Conservation (phyloP, 2,888 invertebrate genomes). For the Agrypnus murinus region DNA sequence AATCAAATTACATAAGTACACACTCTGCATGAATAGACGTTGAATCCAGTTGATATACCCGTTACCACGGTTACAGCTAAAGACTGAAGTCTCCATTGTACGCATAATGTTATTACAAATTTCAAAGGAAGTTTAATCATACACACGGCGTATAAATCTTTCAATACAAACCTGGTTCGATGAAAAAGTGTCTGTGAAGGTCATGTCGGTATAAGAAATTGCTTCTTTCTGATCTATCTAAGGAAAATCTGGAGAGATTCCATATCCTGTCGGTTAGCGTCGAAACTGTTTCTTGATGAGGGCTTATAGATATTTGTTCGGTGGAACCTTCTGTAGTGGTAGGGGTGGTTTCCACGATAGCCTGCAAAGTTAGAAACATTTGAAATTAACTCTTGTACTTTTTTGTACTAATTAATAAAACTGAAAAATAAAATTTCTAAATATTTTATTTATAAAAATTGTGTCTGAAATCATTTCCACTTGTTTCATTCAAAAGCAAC, state of each 20-base stretch:
- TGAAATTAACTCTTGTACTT: conserved; percentile 32
- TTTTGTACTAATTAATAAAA: no score
- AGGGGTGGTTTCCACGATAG: conserved; percentile 44
- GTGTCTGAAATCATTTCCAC: no score
- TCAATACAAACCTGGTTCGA: conserved; percentile 62
- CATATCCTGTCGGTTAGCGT: conserved; percentile 67
- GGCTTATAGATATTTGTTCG: conserved; percentile 41
- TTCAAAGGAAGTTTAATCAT: conserved; percentile 25
- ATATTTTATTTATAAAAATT: no score
- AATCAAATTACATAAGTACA: conserved; percentile 68
- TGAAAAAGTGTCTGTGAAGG: conserved; percentile 66
- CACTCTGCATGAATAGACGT: conserved; percentile 65
- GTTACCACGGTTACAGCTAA: conserved; percentile 58
- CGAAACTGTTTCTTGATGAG: conserved; percentile 60
- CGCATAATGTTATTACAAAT: conserved; percentile 35
- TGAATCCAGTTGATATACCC: conserved; percentile 56
- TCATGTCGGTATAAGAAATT: conserved; percentile 68
- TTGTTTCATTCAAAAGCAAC: no score
- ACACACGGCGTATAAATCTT: conserved; percentile 37
- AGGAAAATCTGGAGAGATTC: conserved; percentile 67
- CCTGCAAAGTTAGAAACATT: conserved; percentile 42
- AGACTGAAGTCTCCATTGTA: conserved; percentile 40
- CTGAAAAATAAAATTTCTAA: no score
- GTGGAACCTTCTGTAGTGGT: conserved; percentile 36
- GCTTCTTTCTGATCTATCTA: conserved; percentile 66